Percentiles rank a stretch among this genome's conserved stretches.
These are phyloP conservation scores for Thera obeliscata DNA, from an alignment of 2,888 invertebrate genomes.

Conservation along the genomic window DNA sequence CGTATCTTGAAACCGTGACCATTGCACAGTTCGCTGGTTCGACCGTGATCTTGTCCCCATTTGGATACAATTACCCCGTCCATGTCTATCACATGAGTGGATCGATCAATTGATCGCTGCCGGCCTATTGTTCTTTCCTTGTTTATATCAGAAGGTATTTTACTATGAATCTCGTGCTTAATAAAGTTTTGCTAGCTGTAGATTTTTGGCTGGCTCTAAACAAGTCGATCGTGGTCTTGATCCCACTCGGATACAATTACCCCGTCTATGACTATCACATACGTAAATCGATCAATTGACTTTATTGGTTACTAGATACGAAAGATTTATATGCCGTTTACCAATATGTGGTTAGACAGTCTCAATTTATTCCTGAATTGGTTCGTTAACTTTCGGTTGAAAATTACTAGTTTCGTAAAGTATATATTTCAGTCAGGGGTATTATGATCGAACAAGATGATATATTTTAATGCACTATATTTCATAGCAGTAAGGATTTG, in stretches of 20 bases:
- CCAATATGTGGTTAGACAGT: conserved; percentile 12
- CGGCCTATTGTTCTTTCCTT: conserved; percentile 33
- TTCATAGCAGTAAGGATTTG: background rate
- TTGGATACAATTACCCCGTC: conserved; percentile 59
- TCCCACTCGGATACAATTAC: conserved; percentile 61
- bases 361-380: conserved; percentile 6
- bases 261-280: conserved; percentile 49
- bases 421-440: background rate
- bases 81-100: conserved; percentile 51
- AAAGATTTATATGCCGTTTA: conserved; percentile 9
- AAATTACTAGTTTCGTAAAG: background rate
- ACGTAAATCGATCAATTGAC: conserved; percentile 49
- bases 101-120: conserved; percentile 49
- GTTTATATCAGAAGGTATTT: background rate
- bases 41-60: conserved; percentile 73
- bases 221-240: conserved; percentile 67
- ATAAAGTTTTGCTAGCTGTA: background rate
- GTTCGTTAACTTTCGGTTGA: background rate
- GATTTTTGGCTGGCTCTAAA: conserved; percentile 3
- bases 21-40: conserved; percentile 50
- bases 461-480: background rate
- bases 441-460: background rate
- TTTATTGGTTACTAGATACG: conserved; percentile 14
- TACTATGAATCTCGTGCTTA: background rate
- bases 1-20: conserved; percentile 23